Conservation (phyloP, 2,888 invertebrate species). For the Caenorhabditis japonica region DNA sequence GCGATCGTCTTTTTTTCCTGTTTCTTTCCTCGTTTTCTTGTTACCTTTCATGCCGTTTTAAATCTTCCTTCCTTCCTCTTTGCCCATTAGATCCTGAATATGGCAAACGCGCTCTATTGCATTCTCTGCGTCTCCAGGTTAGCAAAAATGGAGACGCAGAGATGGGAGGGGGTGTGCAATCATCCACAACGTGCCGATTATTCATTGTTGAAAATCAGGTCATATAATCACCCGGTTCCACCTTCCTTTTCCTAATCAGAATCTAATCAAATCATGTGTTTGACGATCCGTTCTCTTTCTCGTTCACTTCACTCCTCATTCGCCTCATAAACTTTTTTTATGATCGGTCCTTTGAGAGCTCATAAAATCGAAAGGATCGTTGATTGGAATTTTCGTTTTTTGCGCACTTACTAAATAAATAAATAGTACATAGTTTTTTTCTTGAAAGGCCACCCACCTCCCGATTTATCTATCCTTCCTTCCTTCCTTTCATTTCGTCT, state of each 20-base stretch:
- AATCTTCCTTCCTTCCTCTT: neutral
- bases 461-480: conserved; percentile 25
- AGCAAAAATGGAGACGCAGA: too few relatives aligned
- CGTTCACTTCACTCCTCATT: conserved; percentile 2
- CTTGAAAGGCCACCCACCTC: conserved; percentile 35
- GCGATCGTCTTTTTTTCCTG: conserved; percentile 27
- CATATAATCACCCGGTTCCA: conserved; percentile 38
- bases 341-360: conserved; percentile 21
- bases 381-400: too few relatives aligned
- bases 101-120: neutral
- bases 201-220: conserved; percentile 25
- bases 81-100: conserved; percentile 6
- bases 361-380: conserved; percentile 24
- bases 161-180: too few relatives aligned
- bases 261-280: conserved; percentile 42
- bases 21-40: conserved; percentile 13
- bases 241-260: conserved; percentile 10
- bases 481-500: neutral
- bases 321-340: conserved; percentile 25
- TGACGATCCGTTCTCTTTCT: conserved; percentile 41
- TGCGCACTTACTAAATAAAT: too few relatives aligned
- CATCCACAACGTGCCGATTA: neutral
- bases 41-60: too few relatives aligned
- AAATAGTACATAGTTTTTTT: too few relatives aligned
- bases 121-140: too few relatives aligned